Evolutionary conservation across 2,888 invertebrate species (phyloP).

Genomic region (Phragmatobia fuliginosa): DNA sequence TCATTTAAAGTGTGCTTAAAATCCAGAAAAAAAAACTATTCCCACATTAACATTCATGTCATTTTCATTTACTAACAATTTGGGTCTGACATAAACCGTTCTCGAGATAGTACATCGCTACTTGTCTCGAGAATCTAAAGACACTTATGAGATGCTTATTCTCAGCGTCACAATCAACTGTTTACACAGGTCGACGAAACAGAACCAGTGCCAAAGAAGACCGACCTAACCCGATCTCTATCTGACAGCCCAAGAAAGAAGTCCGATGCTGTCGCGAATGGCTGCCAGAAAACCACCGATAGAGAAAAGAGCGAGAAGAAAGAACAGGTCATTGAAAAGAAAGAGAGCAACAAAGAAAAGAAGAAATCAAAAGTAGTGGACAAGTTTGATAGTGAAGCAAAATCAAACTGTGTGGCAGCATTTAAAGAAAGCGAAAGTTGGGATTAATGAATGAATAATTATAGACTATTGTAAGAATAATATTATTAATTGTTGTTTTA

Average conservation of each 20-base stretch:
- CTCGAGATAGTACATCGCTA: neutral
- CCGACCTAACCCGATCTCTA: constrained; percentile 51
- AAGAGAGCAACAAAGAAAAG: constrained; percentile 42
- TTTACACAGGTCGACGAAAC: constrained; percentile 65
- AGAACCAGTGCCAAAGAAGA: constrained; percentile 70
- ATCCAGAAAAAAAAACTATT: no score
- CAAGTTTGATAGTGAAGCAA: constrained; percentile 62
- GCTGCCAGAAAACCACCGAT: constrained; percentile 52
- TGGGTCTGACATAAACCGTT: neutral
- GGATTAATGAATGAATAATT: constrained; percentile 61
- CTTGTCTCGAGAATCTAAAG: neutral
- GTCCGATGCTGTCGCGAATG: constrained; percentile 55
- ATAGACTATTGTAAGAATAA: constrained; percentile 43
- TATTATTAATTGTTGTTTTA: constrained; percentile 37
- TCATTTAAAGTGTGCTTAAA: neutral
- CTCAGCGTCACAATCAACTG: constrained; percentile 1
- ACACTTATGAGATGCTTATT: neutral
- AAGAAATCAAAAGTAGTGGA: constrained; percentile 53
- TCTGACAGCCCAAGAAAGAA: constrained; percentile 45
- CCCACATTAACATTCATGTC: neutral
- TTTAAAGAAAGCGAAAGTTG: constrained; percentile 81
- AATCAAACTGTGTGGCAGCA: constrained; percentile 66
- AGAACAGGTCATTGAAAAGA: constrained; percentile 32
- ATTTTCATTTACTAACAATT: neutral
- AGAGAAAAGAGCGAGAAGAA: constrained; percentile 24